Conservation (phyloP, 2,888 invertebrate genomes). For the Griposia aprilina region DNA sequence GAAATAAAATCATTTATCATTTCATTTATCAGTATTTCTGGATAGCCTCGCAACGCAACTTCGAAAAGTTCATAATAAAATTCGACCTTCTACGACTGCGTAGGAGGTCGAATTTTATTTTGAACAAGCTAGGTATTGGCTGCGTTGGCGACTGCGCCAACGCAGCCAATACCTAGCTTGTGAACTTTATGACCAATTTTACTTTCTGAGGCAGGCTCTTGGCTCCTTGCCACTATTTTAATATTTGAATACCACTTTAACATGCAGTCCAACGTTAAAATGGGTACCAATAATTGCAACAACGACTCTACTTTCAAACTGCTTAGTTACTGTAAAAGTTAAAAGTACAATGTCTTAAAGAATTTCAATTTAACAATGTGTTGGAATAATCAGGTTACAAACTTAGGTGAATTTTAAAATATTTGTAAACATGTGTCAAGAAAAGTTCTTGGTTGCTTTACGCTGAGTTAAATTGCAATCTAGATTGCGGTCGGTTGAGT, state of each 20-base stretch:
- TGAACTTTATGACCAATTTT: slow-evolving; percentile 20
- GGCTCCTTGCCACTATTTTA: slow-evolving; percentile 37
- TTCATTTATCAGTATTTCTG: no score
- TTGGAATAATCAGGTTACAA: neutral
- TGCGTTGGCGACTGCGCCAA: no score
- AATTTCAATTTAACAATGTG: slow-evolving; percentile 27
- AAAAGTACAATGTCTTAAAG: neutral
- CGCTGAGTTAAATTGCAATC: neutral
- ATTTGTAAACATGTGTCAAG: slow-evolving; percentile 3
- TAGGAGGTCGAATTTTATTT: no score
- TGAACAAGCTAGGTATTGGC: no score
- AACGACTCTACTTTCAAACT: slow-evolving; percentile 20
- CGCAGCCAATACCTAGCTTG: neutral
- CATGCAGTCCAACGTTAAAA: slow-evolving; percentile 29
- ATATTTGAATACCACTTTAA: slow-evolving; percentile 36
- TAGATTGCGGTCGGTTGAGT: neutral
- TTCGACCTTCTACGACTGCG: slow-evolving; percentile 9
- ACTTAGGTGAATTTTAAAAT: slow-evolving; percentile 2
- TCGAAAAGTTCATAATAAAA: neutral
- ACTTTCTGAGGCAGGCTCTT: slow-evolving; percentile 14
- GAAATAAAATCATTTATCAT: no score
- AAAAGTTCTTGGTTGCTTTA: slow-evolving; percentile 2
- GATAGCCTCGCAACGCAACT: neutral
- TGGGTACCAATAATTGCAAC: slow-evolving; percentile 41
- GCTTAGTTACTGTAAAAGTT: slow-evolving; percentile 9